Conservation (phyloP, 2,888 invertebrate species). For the Geotrupes spiniger region DNA sequence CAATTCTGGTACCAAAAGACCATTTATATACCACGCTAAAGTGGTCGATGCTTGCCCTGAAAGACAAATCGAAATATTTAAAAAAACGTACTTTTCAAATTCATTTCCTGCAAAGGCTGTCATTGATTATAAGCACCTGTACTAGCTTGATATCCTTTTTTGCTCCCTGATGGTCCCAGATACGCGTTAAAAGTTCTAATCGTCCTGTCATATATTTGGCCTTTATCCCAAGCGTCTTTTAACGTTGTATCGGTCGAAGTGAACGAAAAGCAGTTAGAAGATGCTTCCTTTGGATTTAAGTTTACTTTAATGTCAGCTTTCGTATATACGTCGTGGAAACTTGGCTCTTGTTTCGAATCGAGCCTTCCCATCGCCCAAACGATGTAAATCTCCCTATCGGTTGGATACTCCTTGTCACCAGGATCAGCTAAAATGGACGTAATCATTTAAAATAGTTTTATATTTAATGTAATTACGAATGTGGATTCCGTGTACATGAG, state of each 20-base stretch:
- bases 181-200: conserved; percentile 77
- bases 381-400: conserved; percentile 60
- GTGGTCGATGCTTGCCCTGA: conserved; percentile 66
- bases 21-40: conserved; percentile 91
- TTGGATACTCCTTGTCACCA: conserved; percentile 71
- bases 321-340: conserved; percentile 79
- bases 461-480: neutral
- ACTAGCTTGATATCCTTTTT: conserved; percentile 72
- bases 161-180: conserved; percentile 81
- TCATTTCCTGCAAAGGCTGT: neutral
- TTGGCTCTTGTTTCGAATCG: conserved; percentile 74
- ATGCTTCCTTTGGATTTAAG: conserved; percentile 62
- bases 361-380: conserved; percentile 85
- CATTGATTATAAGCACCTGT: conserved; percentile 52
- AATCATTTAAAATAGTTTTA: conserved; percentile 8
- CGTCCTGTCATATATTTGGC: conserved; percentile 64
- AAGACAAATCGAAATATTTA: conserved; percentile 14
- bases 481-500: no score
- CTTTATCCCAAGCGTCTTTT: conserved; percentile 58
- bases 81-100: conserved; percentile 5
- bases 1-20: conserved; percentile 81
- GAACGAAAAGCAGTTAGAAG: conserved; percentile 74
- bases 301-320: conserved; percentile 66
- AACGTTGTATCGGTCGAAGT: conserved; percentile 41
- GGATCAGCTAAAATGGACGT: conserved; percentile 64